A percentile compares a stretch with the other conserved stretches of the same genome.
Conservation (phyloP, 2,113 vertebrate genomes). For the Myotis brandtii region DNA sequence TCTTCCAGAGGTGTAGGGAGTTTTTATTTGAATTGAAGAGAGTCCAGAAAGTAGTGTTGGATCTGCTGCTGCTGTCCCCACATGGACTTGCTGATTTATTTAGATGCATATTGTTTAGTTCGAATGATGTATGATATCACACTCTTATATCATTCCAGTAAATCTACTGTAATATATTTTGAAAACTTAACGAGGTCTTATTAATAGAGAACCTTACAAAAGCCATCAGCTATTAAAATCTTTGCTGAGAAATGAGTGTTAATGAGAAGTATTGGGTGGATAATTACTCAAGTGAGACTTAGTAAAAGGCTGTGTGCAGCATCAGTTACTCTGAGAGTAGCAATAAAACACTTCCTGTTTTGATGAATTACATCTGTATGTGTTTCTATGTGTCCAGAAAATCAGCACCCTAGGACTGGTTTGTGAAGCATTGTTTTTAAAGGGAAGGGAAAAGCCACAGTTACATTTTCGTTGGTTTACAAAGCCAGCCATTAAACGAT, state of each 20-base stretch:
- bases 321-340: slow-evolving; percentile 41
- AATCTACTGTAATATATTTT: slow-evolving; percentile 77
- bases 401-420: slow-evolving; percentile 43
- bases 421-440: slow-evolving; percentile 38
- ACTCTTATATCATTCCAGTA: slow-evolving; percentile 74
- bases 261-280: slow-evolving; percentile 77
- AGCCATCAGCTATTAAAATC: slow-evolving; percentile 79
- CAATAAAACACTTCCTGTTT: slow-evolving; percentile 64
- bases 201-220: slow-evolving; percentile 71
- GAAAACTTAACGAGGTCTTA: slow-evolving; percentile 79
- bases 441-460: background rate
- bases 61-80: background rate
- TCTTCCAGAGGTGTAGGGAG: background rate
- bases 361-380: slow-evolving; percentile 61
- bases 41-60: background rate
- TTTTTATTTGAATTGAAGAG: slow-evolving; percentile 15
- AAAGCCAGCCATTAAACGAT: background rate
- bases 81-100: slow-evolving; percentile 14
- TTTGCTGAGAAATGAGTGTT: slow-evolving; percentile 77
- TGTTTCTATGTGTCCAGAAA: slow-evolving; percentile 44
- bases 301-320: slow-evolving; percentile 60
- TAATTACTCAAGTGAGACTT: slow-evolving; percentile 77
- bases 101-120: slow-evolving; percentile 39
- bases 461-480: slow-evolving; percentile 4
- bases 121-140: slow-evolving; percentile 58